Evolutionary conservation across 2,797 vertebrate genomes (phyloP), one percentile per base, ranked within the genome.

Genomic region (Novumbra hubbsi): DNA sequence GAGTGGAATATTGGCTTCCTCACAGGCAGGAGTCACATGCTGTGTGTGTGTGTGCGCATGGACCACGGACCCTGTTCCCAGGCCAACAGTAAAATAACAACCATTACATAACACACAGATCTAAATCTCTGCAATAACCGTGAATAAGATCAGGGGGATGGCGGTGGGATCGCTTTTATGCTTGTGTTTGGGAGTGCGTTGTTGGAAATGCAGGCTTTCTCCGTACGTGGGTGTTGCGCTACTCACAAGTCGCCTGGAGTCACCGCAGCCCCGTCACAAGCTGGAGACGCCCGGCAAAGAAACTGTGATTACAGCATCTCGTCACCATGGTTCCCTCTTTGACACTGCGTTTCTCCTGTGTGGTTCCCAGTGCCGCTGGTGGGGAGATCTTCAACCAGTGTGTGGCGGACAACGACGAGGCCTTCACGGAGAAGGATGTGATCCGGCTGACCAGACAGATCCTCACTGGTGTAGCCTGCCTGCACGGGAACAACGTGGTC

Each of bases 361-460:
- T 50, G n/a, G n/a, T 27, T 60, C 77, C 15, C 81, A 96, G 95
- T 38, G 95, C 95, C 6, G 94, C 92, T 0, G 95, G 95, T 24
- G 95, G 95, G 0, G 95, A 96, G 86, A 95, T 96, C 85, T 96
- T 96, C 76, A 75, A 95, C 81, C 94, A 95, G 52, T 95, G 94
- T 9, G 93, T 95, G 1, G 94, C 91, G 0, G 95, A 96, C 38
- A 90, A 90, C 2, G 94, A 95, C 4, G 94, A 95, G 34, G 94
- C 94, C 70, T 96, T 96, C 87, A 94, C 92, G 0, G 95, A 96
- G 87, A 90, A 90, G 72, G 94, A 95, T 12, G 94, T 95, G 30
- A 86, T 94, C 65, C 90, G 93, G 74, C 91, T 96, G 82, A 91
- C 91, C 32, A 83, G 84, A 79, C 95, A 96, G 90, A 95, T 95